A percentile compares a stretch with the other conserved stretches of the same genome.
Evolutionary conservation across 2,888 invertebrate species (phyloP).

Genomic region (Eilema depressum): DNA sequence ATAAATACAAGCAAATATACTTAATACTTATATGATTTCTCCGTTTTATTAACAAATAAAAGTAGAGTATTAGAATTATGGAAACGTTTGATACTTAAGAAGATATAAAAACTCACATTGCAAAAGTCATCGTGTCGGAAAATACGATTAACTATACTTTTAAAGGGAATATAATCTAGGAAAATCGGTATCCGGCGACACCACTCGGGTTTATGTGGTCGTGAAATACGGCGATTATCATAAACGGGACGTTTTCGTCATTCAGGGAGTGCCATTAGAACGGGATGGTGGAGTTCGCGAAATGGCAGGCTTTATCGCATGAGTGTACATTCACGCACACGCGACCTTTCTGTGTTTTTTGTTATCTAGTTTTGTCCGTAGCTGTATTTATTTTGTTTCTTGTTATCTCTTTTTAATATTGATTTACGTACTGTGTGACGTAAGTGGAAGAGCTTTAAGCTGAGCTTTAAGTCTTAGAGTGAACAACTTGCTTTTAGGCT

Average conservation of each 20-base stretch:
- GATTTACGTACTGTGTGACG: too few relatives aligned
- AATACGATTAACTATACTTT: slow-evolving; percentile 48
- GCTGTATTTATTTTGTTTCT: neutral
- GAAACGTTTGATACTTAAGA: neutral
- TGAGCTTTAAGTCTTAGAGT: too few relatives aligned
- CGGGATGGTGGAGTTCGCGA: slow-evolving; percentile 49
- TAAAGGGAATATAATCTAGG: slow-evolving; percentile 54
- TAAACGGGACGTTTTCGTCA: slow-evolving; percentile 79
- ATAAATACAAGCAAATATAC: neutral
- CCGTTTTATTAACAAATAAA: neutral
- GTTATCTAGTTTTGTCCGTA: slow-evolving; percentile 3
- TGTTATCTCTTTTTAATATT: neutral
- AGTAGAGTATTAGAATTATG: neutral
- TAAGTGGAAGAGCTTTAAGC: too few relatives aligned
- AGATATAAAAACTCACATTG: slow-evolving; percentile 6
- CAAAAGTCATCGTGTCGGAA: slow-evolving; percentile 26
- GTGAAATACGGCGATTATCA: slow-evolving; percentile 80
- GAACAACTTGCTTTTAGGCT: too few relatives aligned
- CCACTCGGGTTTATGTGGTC: slow-evolving; percentile 69
- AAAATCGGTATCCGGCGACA: slow-evolving; percentile 63
- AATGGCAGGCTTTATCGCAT: slow-evolving; percentile 46
- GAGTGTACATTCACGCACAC: slow-evolving; percentile 16
- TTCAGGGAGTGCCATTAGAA: slow-evolving; percentile 68
- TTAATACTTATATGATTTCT: neutral
- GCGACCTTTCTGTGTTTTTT: slow-evolving; percentile 14